Percentiles rank a stretch among this genome's conserved stretches.
These are phyloP conservation scores for Saccopteryx leptura DNA, from an alignment of 2,113 vertebrate genomes.

Conservation along the genomic window DNA sequence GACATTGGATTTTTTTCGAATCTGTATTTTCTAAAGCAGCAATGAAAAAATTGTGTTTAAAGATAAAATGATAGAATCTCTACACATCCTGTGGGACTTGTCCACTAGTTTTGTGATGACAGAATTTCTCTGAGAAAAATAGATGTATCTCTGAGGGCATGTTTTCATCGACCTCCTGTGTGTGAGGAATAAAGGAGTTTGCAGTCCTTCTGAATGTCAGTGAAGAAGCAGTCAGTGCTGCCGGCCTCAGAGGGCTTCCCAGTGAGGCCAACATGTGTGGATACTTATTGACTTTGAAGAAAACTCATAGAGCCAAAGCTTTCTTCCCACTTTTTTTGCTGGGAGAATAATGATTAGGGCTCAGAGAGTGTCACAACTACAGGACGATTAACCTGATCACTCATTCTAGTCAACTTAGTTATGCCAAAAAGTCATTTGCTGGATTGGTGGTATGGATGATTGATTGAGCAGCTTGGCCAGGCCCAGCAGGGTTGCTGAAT, in stretches of 20 bases:
- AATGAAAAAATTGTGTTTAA: constrained; percentile 2
- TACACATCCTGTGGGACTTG: not conserved
- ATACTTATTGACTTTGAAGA: not conserved
- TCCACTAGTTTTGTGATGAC: not conserved
- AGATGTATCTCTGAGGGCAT: not conserved
- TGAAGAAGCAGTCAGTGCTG: not conserved
- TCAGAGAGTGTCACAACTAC: not conserved
- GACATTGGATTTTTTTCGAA: not conserved
- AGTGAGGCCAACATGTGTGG: not conserved
- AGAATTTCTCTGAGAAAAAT: constrained; percentile 49
- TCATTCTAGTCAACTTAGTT: not conserved
- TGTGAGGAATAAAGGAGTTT: not conserved
- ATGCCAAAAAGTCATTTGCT: not conserved
- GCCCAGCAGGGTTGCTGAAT: not conserved
- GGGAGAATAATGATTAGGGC: not conserved
- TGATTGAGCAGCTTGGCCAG: not conserved
- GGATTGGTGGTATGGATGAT: not conserved
- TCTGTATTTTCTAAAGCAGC: constrained; percentile 35
- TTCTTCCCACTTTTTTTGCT: not conserved
- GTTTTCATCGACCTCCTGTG: not conserved
- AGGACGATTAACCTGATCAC: not conserved
- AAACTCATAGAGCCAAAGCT: not conserved
- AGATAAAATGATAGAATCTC: constrained; percentile 9
- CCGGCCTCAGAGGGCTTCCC: not conserved
- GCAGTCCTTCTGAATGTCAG: not conserved